phyloP scores from a whole-genome alignment of 2,888 invertebrate species.

The Lagria hirta region DNA sequence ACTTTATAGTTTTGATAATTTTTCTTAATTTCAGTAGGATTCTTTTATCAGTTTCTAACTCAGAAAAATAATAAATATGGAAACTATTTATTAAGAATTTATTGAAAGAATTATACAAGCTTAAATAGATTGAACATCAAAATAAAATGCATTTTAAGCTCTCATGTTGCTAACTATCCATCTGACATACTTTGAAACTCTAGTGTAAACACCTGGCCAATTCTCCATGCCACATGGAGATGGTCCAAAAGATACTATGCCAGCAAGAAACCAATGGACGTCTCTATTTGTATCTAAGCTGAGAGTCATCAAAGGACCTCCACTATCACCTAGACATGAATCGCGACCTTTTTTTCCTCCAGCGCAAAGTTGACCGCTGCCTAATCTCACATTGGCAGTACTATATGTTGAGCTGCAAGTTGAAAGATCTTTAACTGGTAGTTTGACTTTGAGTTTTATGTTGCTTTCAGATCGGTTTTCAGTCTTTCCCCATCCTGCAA shows the following conservation, averaged over 20 bases:
- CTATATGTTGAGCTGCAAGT: conserved; percentile 60
- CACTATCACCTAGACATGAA: conserved; percentile 66
- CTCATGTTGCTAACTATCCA: conserved; percentile 59
- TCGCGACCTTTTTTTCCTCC: conserved; percentile 60
- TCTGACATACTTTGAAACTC: conserved; percentile 58
- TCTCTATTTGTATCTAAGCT: conserved; percentile 47
- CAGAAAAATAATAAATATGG: no score
- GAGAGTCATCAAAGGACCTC: conserved; percentile 61
- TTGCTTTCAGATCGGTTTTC: conserved; percentile 56
- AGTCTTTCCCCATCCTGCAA: conserved; percentile 69
- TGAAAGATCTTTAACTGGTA: conserved; percentile 53
- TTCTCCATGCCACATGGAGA: conserved; percentile 58
- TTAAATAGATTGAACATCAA: no score
- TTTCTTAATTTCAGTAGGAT: no score
- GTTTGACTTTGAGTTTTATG: conserved; percentile 57
- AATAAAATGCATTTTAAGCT: no score
- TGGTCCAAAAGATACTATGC: conserved; percentile 65
- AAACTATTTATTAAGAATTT: no score
- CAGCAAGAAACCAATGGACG: conserved; percentile 56
- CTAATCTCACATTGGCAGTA: conserved; percentile 52
- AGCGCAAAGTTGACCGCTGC: conserved; percentile 61
- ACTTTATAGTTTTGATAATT: no score
- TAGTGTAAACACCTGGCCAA: conserved; percentile 65
- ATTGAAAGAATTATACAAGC: no score
- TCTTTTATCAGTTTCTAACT: no score